These are phyloP conservation scores for Leptopterna dolabrata DNA, from an alignment of 2,888 invertebrate genomes.

Conservation along the genomic window DNA sequence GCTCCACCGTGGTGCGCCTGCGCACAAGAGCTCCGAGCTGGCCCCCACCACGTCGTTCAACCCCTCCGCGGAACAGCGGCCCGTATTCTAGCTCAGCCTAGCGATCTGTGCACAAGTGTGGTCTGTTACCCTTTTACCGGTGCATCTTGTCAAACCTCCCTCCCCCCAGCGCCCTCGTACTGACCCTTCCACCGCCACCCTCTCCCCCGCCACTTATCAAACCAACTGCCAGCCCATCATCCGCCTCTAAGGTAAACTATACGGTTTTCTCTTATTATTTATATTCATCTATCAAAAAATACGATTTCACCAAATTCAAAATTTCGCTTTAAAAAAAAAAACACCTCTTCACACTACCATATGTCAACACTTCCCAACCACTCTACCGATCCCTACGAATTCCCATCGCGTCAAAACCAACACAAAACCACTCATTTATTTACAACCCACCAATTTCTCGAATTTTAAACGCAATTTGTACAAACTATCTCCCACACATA, in stretches of 20 bases:
- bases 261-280: neutral
- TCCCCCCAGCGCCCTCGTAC: neutral
- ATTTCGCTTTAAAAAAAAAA: neutral
- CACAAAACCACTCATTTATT: neutral
- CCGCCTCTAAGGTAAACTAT: neutral
- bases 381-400: neutral
- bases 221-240: conserved; percentile 20
- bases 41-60: conserved; percentile 24
- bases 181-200: conserved; percentile 10
- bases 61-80: conserved; percentile 15
- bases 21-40: neutral
- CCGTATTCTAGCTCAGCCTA: conserved; percentile 51
- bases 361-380: neutral
- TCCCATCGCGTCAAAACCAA: neutral
- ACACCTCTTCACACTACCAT: neutral
- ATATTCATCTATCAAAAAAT: neutral
- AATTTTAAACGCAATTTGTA: too few relatives aligned
- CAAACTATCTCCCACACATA: too few relatives aligned
- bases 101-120: conserved; percentile 49
- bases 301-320: neutral
- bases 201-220: neutral
- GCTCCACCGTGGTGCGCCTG: conserved; percentile 18
- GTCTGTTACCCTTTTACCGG: conserved; percentile 46
- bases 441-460: neutral
- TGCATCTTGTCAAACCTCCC: conserved; percentile 42